phyloP scores from a whole-genome alignment of 2,797 vertebrate genomes.

The Choloepus didactylus region DNA sequence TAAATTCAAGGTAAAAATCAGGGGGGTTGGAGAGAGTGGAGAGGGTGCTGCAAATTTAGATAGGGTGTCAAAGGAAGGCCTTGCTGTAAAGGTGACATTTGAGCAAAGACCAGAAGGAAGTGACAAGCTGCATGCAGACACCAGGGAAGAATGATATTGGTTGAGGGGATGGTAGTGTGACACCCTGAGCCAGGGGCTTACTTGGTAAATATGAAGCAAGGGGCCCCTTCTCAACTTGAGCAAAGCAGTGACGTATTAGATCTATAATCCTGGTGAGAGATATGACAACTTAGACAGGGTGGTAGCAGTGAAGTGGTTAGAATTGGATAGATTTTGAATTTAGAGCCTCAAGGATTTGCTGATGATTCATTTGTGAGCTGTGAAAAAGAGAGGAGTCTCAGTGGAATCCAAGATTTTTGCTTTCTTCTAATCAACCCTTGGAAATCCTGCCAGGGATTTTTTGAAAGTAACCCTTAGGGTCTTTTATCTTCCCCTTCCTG shows the following conservation, averaged over 20 bases:
- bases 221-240: not conserved
- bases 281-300: not conserved
- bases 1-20: not conserved
- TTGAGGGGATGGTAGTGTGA: not conserved
- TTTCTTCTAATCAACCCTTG: slow-evolving; percentile 1
- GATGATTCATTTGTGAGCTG: not conserved
- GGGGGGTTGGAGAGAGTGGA: not conserved
- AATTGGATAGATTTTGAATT: not conserved
- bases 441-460: not conserved
- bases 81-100: not conserved
- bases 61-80: not conserved
- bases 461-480: not conserved
- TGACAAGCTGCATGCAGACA: not conserved
- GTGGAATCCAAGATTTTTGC: slow-evolving; percentile 2
- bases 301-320: not conserved
- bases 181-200: not conserved
- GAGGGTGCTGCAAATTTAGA: not conserved
- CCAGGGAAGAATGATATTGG: not conserved
- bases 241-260: not conserved
- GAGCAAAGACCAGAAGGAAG: not conserved
- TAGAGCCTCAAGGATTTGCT: not conserved
- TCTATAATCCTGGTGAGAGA: not conserved
- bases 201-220: not conserved
- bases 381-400: not conserved
- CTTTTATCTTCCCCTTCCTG: not conserved